Percentiles rank a stretch among this genome's conserved stretches.
phyloP scores from a whole-genome alignment of 1,140 invertebrate genomes.

The Chrysoperla carnea region DNA sequence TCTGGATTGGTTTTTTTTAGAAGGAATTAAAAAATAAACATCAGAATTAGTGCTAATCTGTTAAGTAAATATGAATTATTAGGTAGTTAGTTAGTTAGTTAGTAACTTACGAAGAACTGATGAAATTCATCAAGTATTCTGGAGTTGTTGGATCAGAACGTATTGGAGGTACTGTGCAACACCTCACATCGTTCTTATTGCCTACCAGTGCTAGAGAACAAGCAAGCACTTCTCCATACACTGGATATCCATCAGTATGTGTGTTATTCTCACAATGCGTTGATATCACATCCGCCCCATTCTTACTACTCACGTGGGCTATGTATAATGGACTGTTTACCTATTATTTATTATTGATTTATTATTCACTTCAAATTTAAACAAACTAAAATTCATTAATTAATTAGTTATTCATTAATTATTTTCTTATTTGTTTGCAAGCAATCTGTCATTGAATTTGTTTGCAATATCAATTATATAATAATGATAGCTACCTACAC shows the following conservation, averaged over 20 bases:
- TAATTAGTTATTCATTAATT: too few relatives aligned
- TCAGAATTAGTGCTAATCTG: too few relatives aligned
- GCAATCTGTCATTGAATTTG: too few relatives aligned
- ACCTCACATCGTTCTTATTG: slow-evolving; percentile 28
- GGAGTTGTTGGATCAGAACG: slow-evolving; percentile 61
- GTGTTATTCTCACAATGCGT: slow-evolving; percentile 24
- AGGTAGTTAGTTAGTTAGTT: too few relatives aligned
- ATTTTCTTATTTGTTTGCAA: too few relatives aligned
- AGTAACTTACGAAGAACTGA: slow-evolving; percentile 51
- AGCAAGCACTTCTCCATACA: slow-evolving; percentile 68
- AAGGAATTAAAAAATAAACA: too few relatives aligned
- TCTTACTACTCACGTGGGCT: slow-evolving; percentile 56
- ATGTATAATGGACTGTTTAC: slow-evolving; percentile 50
- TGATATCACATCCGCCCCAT: slow-evolving; percentile 43
- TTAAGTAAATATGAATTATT: too few relatives aligned
- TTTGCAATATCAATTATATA: too few relatives aligned
- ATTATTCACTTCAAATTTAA: too few relatives aligned
- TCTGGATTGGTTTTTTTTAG: too few relatives aligned
- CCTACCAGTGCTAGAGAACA: slow-evolving; percentile 50
- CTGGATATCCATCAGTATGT: slow-evolving; percentile 6
- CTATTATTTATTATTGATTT: slow-evolving; percentile 11
- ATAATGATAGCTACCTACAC: too few relatives aligned
- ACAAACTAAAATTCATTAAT: too few relatives aligned
- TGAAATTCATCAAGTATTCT: slow-evolving; percentile 54
- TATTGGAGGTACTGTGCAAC: slow-evolving; percentile 62